Conservation (phyloP, 2,113 vertebrate species). For the Myrmecobius fasciatus region DNA sequence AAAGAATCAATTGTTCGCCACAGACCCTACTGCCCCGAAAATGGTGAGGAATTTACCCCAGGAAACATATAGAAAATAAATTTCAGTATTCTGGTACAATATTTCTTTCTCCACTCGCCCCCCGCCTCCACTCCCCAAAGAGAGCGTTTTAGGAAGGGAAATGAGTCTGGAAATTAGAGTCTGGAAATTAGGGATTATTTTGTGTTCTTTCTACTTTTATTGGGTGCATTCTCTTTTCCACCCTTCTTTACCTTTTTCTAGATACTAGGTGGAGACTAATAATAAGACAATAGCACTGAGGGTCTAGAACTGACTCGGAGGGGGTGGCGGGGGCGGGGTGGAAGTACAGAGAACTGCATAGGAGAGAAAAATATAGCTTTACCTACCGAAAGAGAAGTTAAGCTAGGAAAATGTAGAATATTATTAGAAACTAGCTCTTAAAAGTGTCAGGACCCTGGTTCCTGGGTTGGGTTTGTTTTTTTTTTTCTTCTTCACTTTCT, state of each 20-base stretch:
- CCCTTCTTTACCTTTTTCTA: not conserved
- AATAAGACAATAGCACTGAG: not conserved
- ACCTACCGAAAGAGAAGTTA: not conserved
- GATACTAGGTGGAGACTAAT: not conserved
- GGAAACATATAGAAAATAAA: not conserved
- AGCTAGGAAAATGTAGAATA: not conserved
- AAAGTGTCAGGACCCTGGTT: not conserved
- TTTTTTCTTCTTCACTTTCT: not conserved
- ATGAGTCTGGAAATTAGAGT: not conserved
- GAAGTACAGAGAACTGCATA: no score
- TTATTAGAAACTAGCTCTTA: not conserved
- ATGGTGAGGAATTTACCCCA: not conserved
- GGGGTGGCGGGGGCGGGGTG: not conserved
- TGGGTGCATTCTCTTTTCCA: not conserved
- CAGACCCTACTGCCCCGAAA: not conserved
- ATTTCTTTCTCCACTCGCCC: not conserved
- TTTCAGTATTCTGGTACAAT: not conserved
- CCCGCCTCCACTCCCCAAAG: not conserved
- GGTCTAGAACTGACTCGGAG: not conserved
- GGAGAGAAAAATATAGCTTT: not conserved
- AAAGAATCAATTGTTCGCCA: not conserved
- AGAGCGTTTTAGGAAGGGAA: not conserved
- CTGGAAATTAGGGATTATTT: not conserved
- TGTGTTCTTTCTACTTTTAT: not conserved
- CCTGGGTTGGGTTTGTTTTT: no score